Percentiles rank a stretch among this genome's conserved stretches.
Conservation (phyloP, 1,140 invertebrate species). For the Drosophila bocqueti region DNA sequence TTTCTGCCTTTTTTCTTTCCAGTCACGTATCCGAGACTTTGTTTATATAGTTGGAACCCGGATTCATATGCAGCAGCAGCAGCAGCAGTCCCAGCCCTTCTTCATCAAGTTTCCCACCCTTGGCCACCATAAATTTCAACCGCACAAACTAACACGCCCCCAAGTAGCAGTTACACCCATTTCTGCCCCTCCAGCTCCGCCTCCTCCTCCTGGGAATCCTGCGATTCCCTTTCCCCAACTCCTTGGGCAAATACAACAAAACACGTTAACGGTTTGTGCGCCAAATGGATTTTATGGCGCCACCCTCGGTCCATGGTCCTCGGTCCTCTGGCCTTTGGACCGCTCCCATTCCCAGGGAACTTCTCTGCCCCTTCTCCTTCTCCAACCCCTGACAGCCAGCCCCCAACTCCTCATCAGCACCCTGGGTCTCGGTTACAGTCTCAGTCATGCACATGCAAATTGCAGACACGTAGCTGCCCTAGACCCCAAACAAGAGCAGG, state of each 20-base stretch:
- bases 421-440: slow-evolving; percentile 45
- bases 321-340: slow-evolving; percentile 18
- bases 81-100: slow-evolving; percentile 34
- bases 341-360: slow-evolving; percentile 1
- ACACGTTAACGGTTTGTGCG: slow-evolving; percentile 72
- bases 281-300: slow-evolving; percentile 78
- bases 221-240: slow-evolving; percentile 5
- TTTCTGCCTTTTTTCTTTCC: slow-evolving; percentile 3
- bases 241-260: slow-evolving; percentile 32
- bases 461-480: slow-evolving; percentile 75
- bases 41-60: slow-evolving; percentile 35
- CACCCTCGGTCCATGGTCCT: slow-evolving; percentile 15
- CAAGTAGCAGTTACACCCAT: slow-evolving; percentile 29
- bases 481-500: slow-evolving; percentile 38
- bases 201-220: slow-evolving; percentile 11
- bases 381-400: not conserved
- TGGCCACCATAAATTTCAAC: slow-evolving; percentile 62
- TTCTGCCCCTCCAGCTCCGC: not conserved
- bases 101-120: slow-evolving; percentile 14
- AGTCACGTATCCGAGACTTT: slow-evolving; percentile 38
- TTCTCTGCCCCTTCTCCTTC: not conserved
- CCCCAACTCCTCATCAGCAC: slow-evolving; percentile 14
- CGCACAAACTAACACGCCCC: slow-evolving; percentile 55
- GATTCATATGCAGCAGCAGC: slow-evolving; percentile 24
- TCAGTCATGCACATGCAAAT: slow-evolving; percentile 77